Evolutionary conservation across 37 sponge, comb jelly and placozoan species (phyloP).

Genomic region (Halichondria panicea): DNA sequence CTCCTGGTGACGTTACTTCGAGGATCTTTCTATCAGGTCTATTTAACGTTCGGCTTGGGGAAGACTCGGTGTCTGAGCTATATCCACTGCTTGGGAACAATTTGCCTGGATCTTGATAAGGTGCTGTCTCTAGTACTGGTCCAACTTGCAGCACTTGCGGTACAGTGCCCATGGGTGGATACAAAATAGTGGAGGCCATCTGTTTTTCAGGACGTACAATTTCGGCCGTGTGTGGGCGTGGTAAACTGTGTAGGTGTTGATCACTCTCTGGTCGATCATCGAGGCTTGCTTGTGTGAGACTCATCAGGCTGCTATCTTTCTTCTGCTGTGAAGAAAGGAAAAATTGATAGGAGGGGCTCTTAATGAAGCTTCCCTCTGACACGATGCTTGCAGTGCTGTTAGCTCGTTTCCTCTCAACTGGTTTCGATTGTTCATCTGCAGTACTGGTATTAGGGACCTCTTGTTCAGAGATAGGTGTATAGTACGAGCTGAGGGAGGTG

Average conservation of each 20-base stretch:
- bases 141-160: neutral
- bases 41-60: slow-evolving; percentile 58
- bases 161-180: neutral
- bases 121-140: neutral
- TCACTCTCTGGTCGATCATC: slow-evolving; percentile 68
- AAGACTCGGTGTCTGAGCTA: slow-evolving; percentile 68
- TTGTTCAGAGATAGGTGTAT: neutral
- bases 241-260: slow-evolving; percentile 47
- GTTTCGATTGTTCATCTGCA: slow-evolving; percentile 1
- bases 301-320: slow-evolving; percentile 15
- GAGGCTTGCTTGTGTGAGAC: neutral
- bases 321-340: slow-evolving; percentile 21
- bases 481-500: too few species aligned
- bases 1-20: slow-evolving; percentile 31
- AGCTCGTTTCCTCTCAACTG: slow-evolving; percentile 19
- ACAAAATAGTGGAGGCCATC: neutral
- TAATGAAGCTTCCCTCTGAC: neutral
- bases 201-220: neutral
- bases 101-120: slow-evolving; percentile 12
- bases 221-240: slow-evolving; percentile 3
- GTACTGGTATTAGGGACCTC: neutral
- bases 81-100: slow-evolving; percentile 23
- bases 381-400: neutral
- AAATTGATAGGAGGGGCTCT: slow-evolving; percentile 23
- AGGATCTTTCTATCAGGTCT: slow-evolving; percentile 25